Conservation (phyloP, 37 sponge, comb jelly and placozoan species). For the Ianthella basta region DNA sequence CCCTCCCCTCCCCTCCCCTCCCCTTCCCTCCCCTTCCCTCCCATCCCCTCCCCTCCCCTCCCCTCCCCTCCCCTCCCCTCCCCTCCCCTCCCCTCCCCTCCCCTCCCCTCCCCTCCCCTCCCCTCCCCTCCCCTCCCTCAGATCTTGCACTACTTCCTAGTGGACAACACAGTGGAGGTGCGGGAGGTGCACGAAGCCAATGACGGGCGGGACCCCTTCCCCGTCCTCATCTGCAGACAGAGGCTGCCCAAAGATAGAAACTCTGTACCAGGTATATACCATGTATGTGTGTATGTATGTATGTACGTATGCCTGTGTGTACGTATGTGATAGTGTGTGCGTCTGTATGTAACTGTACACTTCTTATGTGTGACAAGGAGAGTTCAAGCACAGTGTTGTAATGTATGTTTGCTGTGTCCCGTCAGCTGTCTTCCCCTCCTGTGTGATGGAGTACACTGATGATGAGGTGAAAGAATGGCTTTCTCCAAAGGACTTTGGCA, state of each 20-base stretch:
- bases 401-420: not conserved
- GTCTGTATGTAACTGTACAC: not conserved
- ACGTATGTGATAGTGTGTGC: not conserved
- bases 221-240: constrained; percentile 89
- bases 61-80: no score
- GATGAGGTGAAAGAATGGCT: constrained; percentile 94
- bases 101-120: no score
- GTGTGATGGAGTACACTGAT: constrained; percentile 86
- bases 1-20: no score
- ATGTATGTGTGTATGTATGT: not conserved
- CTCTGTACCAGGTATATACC: constrained; percentile 61
- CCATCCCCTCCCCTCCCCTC: no score
- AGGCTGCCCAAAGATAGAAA: constrained; percentile 81
- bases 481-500: constrained; percentile 82
- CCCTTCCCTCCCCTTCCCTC: no score
- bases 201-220: constrained; percentile 96
- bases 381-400: not conserved
- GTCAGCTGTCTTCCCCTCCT: constrained; percentile 81
- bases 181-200: constrained; percentile 92
- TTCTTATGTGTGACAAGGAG: not conserved
- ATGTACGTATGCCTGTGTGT: not conserved
- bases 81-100: no score
- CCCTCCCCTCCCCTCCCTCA: not conserved
- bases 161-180: constrained; percentile 95
- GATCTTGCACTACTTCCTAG: constrained; percentile 93